Evolutionary conservation across 2,113 vertebrate genomes (phyloP).

Genomic region (Origma solitaria): DNA sequence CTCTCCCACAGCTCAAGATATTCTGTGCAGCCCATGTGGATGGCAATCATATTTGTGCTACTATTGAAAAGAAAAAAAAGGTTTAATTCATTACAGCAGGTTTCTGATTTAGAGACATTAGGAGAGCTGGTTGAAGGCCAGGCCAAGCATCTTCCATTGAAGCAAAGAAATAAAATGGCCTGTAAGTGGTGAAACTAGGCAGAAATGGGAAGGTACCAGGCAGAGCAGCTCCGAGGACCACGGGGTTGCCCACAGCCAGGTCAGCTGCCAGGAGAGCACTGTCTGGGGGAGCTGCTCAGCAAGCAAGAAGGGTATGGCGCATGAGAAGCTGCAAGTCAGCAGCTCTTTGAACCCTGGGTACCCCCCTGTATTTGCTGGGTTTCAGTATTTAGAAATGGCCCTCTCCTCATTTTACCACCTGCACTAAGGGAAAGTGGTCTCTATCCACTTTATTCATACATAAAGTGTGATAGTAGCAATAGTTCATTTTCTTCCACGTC

Average conservation of each 20-base stretch:
- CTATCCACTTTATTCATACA: not conserved
- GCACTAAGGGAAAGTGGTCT: not conserved
- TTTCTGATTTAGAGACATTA: not conserved
- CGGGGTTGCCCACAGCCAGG: not conserved
- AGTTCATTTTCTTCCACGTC: not conserved
- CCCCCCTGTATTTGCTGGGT: not conserved
- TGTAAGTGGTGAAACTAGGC: rapidly evolving
- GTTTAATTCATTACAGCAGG: not conserved
- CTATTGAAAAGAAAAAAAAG: not conserved
- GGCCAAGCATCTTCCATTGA: not conserved
- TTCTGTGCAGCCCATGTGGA: not conserved
- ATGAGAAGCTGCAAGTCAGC: not conserved
- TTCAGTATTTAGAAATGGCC: not conserved
- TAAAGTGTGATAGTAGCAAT: not conserved
- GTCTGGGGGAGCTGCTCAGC: not conserved
- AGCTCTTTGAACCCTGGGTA: not conserved
- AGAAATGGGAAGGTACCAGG: not conserved
- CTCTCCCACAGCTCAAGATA: not conserved
- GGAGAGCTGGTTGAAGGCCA: not conserved
- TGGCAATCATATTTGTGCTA: not conserved
- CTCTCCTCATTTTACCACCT: not conserved
- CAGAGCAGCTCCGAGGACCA: not conserved
- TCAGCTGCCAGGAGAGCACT: not conserved
- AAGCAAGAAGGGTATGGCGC: not conserved
- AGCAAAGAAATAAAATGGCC: not conserved